Conservation (phyloP, 2,888 invertebrate species). For the Frankliniella fusca region DNA sequence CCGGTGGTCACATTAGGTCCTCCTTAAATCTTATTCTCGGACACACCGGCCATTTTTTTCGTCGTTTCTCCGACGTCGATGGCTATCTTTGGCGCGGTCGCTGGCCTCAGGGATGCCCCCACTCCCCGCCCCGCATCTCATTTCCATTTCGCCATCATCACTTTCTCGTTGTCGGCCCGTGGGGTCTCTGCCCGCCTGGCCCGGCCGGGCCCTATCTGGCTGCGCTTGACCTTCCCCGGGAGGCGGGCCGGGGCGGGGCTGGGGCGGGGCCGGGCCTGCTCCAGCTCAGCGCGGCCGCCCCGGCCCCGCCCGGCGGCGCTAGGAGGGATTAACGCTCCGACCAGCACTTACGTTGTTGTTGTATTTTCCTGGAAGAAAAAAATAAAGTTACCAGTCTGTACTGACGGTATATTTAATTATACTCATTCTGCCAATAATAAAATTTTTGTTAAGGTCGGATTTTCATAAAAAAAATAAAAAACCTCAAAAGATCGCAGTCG, state of each 20-base stretch:
- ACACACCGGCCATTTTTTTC: not conserved
- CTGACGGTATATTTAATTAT: too few relatives aligned
- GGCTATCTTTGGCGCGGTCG: not conserved
- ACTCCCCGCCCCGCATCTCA: not conserved
- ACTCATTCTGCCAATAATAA: too few relatives aligned
- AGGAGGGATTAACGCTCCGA: too few relatives aligned
- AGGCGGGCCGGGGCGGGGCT: not conserved
- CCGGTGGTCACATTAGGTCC: too few relatives aligned
- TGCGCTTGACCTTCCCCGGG: conserved; percentile 12
- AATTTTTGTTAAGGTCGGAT: too few relatives aligned
- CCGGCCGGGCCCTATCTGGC: not conserved
- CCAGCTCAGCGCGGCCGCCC: not conserved
- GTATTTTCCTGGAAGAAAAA: too few relatives aligned
- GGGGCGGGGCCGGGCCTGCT: not conserved
- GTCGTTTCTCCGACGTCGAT: not conserved
- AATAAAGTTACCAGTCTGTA: too few relatives aligned
- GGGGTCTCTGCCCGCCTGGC: not conserved
- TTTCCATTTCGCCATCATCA: conserved; percentile 26
- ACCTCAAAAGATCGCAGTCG: conserved; percentile 14
- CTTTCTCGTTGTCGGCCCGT: conserved; percentile 10
- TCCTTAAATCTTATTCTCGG: too few relatives aligned
- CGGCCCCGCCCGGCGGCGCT: not conserved
- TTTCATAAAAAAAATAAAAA: not conserved
- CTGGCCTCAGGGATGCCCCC: not conserved
- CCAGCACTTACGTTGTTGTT: too few relatives aligned